Evolutionary conservation across 2,888 invertebrate species (phyloP).

Genomic region (Leptarthrus brevirostris): DNA sequence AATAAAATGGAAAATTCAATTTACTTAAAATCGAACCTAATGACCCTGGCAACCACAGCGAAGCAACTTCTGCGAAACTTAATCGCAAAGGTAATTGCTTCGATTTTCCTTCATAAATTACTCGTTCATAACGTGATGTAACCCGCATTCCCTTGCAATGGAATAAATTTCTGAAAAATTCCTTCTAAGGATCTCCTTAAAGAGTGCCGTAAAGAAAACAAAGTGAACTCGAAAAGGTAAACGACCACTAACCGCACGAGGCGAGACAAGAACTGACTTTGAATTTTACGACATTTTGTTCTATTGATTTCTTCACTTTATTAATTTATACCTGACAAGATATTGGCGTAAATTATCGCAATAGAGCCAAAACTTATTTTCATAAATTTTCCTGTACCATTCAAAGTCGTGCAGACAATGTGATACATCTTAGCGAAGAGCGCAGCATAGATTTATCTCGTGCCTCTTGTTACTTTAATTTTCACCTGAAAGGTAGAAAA

Average conservation of each 20-base stretch:
- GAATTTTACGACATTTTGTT: conserved; percentile 42
- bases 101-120: conserved; percentile 11
- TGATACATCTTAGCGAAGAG: conserved; percentile 25
- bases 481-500: conserved; percentile 8
- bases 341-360: conserved; percentile 43
- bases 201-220: conserved; percentile 19
- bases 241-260: conserved; percentile 2
- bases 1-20: too few species aligned
- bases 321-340: conserved; percentile 39
- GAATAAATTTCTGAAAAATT: neutral
- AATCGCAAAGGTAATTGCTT: conserved; percentile 16
- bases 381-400: conserved; percentile 33
- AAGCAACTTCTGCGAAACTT: too few species aligned
- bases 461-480: conserved; percentile 32
- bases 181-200: conserved; percentile 13
- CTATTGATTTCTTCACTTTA: conserved; percentile 32
- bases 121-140: neutral
- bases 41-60: too few species aligned
- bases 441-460: conserved; percentile 5
- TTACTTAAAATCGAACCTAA: too few species aligned
- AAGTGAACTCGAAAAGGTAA: conserved; percentile 15
- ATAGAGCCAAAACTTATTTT: conserved; percentile 10
- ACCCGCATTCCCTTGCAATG: neutral
- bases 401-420: conserved; percentile 33
- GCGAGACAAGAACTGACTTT: neutral